These are phyloP conservation scores for Sphaeridia pumilis DNA, from an alignment of 2,888 invertebrate genomes.

Conservation along the genomic window DNA sequence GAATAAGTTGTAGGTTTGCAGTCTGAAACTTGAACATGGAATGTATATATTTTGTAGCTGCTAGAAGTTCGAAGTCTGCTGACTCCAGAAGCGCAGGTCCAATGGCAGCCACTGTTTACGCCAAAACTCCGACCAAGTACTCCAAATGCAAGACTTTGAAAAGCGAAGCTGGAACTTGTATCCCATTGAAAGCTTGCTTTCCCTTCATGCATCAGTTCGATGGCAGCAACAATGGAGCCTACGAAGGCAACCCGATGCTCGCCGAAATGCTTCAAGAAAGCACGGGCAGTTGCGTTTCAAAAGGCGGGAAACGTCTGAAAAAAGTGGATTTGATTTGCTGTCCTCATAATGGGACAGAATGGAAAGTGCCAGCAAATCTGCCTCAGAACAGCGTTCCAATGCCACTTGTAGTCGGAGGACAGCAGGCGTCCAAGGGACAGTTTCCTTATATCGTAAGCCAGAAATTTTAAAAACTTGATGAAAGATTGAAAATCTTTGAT, in stretches of 20 bases:
- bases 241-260: conserved; percentile 17
- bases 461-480: background rate
- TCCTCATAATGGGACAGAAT: conserved; percentile 3
- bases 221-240: background rate
- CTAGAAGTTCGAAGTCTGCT: background rate
- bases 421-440: conserved; percentile 24
- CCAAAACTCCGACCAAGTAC: background rate
- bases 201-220: conserved; percentile 25
- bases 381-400: background rate
- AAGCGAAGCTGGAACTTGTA: conserved; percentile 25
- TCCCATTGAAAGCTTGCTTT: conserved; percentile 28
- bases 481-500: background rate
- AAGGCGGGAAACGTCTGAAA: too few relatives aligned
- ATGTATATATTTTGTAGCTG: too few relatives aligned
- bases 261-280: conserved; percentile 18
- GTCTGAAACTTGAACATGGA: background rate
- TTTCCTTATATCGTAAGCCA: conserved; percentile 36
- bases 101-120: background rate
- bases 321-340: conserved; percentile 5
- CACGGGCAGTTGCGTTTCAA: conserved; percentile 18
- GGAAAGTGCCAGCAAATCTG: conserved; percentile 4
- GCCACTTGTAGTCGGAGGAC: conserved; percentile 16
- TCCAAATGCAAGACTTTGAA: conserved; percentile 15
- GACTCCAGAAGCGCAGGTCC: background rate
- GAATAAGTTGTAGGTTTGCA: background rate